Evolutionary conservation across 2,797 vertebrate species (phyloP), one percentile per base, ranked within the genome.

Genomic region (Lepilemur septentrionalis): DNA sequence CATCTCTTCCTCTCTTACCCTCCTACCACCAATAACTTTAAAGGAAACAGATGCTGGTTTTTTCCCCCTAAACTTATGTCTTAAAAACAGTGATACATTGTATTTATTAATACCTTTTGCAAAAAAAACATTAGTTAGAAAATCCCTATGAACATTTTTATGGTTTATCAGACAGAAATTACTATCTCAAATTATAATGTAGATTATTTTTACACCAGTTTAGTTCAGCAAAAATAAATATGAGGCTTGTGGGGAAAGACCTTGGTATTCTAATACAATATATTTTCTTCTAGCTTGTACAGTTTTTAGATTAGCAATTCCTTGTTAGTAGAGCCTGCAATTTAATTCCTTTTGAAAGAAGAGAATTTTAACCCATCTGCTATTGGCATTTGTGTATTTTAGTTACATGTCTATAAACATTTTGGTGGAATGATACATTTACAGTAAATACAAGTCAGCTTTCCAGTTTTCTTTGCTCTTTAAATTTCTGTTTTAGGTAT

Each of bases 391-490:
- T 14, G 2, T 65, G 43, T 57, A 73, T 59, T 81, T 87, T 91
- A 75, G 15, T 91, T 89, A 59, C 2, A 32, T 90, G 30, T 78
- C 35, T 43, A 30, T 65, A 80, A 38, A 92, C 41, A 80, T 91
- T 81, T 88, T 79, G 41, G 41, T 80, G 20, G 73, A 95, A 61
- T 79, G 28, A 2, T 79, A 46, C 11, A 69, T 86, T 95, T 97
- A 82, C 67, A 84, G 48, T 91, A 81, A 93, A 84, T 78, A 95
- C 61, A 81, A 88, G 69, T 92, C 63, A 94, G 30, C n/a, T 90
- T 92, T 94, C 38, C 70, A 85, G 20, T 82, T 94, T 95, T 80
- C 52, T 92, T 92, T 78, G 61, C 38, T 96, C 30, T 78, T 96
- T 78, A 12, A 88, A n/a, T 63, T 81, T 96, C 69, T 91, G n/a